These are phyloP conservation scores for Brachyrhaphis roseni DNA, from an alignment of 2,797 vertebrate species.

Conservation along the genomic window DNA sequence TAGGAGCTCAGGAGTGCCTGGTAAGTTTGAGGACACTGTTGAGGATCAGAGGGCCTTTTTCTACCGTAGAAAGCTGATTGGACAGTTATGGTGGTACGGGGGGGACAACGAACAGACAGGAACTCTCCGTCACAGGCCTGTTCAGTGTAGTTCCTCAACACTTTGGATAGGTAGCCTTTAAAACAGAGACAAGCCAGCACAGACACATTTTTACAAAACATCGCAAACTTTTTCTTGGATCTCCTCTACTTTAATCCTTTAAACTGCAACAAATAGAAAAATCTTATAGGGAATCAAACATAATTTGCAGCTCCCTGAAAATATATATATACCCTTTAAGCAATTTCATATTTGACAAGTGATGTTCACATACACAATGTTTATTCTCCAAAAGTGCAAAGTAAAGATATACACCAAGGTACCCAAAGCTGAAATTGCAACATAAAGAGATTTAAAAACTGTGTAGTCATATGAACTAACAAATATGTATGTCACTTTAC, in stretches of 20 bases:
- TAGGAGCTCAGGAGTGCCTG: conserved; percentile 76
- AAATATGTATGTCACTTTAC: background rate
- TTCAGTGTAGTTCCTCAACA: conserved; percentile 88
- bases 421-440: background rate
- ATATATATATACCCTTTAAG: background rate
- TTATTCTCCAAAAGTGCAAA: background rate
- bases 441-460: background rate
- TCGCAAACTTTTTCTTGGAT: background rate
- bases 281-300: background rate
- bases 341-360: background rate
- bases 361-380: background rate
- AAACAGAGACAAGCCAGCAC: conserved; percentile 25
- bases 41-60: conserved; percentile 76
- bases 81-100: conserved; percentile 89
- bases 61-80: conserved; percentile 91
- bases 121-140: conserved; percentile 90
- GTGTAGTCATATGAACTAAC: background rate
- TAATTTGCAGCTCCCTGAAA: background rate
- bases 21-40: conserved; percentile 83
- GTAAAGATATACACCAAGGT: background rate
- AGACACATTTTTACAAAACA: background rate
- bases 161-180: conserved; percentile 87
- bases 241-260: background rate
- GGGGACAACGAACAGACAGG: conserved; percentile 85
- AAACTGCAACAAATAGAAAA: background rate